Evolutionary conservation across 1,140 invertebrate species (phyloP).

Genomic region (Lepidostoma basale): DNA sequence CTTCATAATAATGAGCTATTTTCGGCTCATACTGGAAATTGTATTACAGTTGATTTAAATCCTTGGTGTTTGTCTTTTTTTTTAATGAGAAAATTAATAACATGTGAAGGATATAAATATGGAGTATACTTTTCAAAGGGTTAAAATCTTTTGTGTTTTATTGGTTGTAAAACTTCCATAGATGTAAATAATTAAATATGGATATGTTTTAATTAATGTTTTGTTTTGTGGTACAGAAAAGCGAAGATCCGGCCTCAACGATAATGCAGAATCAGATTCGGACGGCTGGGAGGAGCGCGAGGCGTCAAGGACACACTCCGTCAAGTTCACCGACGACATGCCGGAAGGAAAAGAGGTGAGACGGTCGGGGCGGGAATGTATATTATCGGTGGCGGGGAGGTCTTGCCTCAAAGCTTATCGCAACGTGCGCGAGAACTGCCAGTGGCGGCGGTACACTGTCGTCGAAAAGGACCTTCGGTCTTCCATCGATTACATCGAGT

Average conservation of each 20-base stretch:
- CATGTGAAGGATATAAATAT: no score
- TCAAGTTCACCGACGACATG: slow-evolving; percentile 87
- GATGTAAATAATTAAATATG: no score
- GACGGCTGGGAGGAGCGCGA: slow-evolving; percentile 79
- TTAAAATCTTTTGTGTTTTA: no score
- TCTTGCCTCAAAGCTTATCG: slow-evolving; percentile 5
- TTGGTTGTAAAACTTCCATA: no score
- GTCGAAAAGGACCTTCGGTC: background rate
- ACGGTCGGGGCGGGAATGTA: slow-evolving; percentile 24
- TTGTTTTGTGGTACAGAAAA: slow-evolving; percentile 24
- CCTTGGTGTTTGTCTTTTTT: no score
- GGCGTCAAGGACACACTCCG: slow-evolving; percentile 80
- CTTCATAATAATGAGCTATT: no score
- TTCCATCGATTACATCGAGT: background rate
- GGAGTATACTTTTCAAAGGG: no score
- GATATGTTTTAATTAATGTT: no score
- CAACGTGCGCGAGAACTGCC: background rate
- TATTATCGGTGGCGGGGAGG: slow-evolving; percentile 28
- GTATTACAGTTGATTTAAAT: no score
- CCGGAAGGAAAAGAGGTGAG: slow-evolving; percentile 78
- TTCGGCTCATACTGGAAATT: no score
- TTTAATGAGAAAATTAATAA: no score
- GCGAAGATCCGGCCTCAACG: slow-evolving; percentile 29
- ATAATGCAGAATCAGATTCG: slow-evolving; percentile 66
- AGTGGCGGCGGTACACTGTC: background rate